Conservation (phyloP, 2,888 invertebrate genomes). For the Tetramorium bicarinatum region DNA sequence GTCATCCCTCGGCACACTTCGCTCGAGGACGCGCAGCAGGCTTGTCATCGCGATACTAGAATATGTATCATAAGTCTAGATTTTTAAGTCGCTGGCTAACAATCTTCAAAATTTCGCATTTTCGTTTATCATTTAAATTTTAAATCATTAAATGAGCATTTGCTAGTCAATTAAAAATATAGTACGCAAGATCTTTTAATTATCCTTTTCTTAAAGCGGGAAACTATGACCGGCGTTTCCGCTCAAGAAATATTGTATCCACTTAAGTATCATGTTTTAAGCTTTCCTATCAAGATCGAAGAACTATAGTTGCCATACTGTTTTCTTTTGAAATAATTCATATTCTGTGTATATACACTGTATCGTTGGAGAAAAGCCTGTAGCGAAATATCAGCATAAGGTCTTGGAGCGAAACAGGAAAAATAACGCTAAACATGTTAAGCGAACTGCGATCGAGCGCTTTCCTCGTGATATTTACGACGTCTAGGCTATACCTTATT, state of each 20-base stretch:
- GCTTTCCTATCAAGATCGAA: conserved; percentile 38
- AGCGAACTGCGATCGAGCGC: conserved; percentile 10
- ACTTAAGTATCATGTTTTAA: conserved; percentile 1
- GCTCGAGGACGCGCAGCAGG: conserved; percentile 18
- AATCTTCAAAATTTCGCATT: not conserved
- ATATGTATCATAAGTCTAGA: not conserved
- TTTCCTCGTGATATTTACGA: conserved; percentile 44
- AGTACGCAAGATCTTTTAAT: not conserved
- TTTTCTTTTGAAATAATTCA: conserved; percentile 11
- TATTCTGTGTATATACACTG: not conserved
- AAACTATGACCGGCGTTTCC: not conserved
- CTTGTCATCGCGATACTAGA: not conserved
- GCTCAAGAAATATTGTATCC: conserved; percentile 2
- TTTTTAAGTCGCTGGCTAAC: not conserved
- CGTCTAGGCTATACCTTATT: not conserved
- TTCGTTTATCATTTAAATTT: not conserved
- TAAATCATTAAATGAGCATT: not conserved
- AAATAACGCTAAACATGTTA: conserved; percentile 31
- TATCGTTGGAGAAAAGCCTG: not conserved
- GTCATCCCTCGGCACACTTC: conserved; percentile 42
- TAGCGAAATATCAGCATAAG: conserved; percentile 34
- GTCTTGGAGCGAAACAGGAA: not conserved
- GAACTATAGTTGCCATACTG: not conserved
- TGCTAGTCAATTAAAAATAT: not conserved
- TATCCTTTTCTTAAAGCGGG: not conserved